phyloP scores from a whole-genome alignment of 2,797 vertebrate genomes.

The Trachops cirrhosus region DNA sequence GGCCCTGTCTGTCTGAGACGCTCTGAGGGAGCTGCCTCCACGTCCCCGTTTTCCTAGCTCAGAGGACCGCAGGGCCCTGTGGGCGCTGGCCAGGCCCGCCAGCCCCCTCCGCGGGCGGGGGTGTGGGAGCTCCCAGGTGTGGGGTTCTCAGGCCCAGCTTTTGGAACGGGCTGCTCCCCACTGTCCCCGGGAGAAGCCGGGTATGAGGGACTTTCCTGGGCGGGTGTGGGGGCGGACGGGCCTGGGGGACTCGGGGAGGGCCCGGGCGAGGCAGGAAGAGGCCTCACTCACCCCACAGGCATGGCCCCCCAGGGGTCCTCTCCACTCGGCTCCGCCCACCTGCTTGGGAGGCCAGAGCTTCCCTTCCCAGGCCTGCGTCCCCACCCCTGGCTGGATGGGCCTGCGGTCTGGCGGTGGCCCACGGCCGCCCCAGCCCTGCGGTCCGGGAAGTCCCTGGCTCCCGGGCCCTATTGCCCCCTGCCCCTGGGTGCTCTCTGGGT shows the following conservation, averaged over 20 bases:
- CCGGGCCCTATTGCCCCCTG: not conserved
- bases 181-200: constrained; percentile 11
- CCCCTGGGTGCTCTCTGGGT: not conserved
- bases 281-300: constrained; percentile 82
- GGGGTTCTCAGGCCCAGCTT: constrained; percentile 68
- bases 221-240: constrained; percentile 58
- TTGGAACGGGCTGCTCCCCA: constrained; percentile 41
- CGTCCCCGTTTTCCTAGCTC: not conserved
- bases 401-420: not conserved
- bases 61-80: rapidly evolving
- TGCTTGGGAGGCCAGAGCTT: constrained; percentile 55
- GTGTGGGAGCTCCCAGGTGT: constrained; percentile 19
- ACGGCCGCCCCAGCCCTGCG: not conserved
- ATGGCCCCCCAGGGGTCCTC: constrained; percentile 57
- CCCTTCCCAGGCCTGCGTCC: constrained; percentile 10
- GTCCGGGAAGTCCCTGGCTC: constrained; percentile 70
- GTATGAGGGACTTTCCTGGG: constrained; percentile 66
- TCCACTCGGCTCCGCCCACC: not conserved
- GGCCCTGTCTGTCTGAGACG: not conserved
- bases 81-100: not conserved
- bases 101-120: rapidly evolving
- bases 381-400: constrained; percentile 16
- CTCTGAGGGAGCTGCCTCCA: not conserved
- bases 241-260: constrained; percentile 66
- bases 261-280: constrained; percentile 49